These are phyloP conservation scores for Aythya baeri DNA, from an alignment of 2,113 vertebrate species.

Conservation along the genomic window DNA sequence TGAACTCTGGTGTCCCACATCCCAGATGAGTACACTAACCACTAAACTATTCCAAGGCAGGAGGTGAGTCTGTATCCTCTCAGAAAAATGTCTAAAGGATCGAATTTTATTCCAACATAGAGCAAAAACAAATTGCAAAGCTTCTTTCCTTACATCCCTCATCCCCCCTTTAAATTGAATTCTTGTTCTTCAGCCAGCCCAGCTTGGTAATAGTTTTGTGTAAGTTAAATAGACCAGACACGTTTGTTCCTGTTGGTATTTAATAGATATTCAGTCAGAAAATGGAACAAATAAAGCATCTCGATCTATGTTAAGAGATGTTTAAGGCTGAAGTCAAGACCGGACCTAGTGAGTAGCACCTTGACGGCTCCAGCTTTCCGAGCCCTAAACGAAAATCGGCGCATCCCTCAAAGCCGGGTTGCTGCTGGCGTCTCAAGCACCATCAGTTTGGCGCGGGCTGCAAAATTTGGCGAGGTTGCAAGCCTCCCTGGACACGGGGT, in stretches of 20 bases:
- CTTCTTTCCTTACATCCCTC: neutral
- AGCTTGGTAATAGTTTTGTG: conserved; percentile 11
- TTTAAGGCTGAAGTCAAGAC: neutral
- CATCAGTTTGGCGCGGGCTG: too few species aligned
- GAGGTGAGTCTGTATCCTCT: conserved; percentile 37
- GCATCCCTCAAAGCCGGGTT: accelerated
- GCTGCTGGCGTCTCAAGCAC: accelerated
- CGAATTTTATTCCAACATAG: conserved; percentile 10
- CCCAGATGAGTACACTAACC: conserved; percentile 15
- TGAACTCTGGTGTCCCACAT: conserved; percentile 37
- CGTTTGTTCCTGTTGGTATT: conserved; percentile 1
- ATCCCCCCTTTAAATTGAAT: neutral
- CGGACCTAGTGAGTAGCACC: neutral
- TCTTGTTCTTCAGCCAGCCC: conserved; percentile 44
- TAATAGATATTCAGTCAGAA: neutral
- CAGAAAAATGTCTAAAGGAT: neutral
- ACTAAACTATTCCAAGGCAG: conserved; percentile 19
- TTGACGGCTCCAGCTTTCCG: neutral
- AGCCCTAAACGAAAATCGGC: accelerated
- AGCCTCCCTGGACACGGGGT: neutral
- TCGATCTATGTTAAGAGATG: neutral
- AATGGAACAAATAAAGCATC: neutral
- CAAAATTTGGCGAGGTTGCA: neutral
- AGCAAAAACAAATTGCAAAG: neutral
- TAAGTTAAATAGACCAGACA: conserved; percentile 41